phyloP scores from a whole-genome alignment of 2,113 vertebrate species.

The Vulpes lagopus region DNA sequence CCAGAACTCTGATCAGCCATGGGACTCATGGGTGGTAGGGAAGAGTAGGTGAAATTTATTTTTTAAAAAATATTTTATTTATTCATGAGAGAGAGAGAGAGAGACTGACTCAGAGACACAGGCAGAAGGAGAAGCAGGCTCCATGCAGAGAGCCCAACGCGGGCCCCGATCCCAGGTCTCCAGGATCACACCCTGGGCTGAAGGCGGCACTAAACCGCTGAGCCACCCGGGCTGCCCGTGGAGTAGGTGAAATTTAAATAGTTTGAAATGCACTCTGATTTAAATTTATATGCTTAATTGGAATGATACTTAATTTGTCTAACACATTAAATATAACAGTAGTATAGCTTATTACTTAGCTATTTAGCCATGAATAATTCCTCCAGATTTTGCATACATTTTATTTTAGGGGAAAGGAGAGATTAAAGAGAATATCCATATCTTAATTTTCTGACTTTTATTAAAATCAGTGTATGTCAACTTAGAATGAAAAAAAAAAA shows the following conservation, averaged over 20 bases:
- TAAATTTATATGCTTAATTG: background rate
- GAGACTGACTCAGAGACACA: no score
- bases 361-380: background rate
- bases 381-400: background rate
- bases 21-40: conserved; percentile 9
- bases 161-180: no score
- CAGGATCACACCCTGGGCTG: no score
- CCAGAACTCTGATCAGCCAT: conserved; percentile 48
- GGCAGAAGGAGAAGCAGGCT: no score
- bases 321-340: conserved; percentile 2
- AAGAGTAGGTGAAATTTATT: background rate
- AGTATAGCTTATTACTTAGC: background rate
- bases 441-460: conserved; percentile 18
- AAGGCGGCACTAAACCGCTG: no score
- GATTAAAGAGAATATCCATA: background rate
- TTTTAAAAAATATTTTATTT: no score
- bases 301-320: conserved; percentile 20
- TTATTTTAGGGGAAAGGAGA: conserved; percentile 38
- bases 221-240: no score
- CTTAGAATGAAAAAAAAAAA: background rate
- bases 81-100: no score
- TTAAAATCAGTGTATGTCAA: conserved; percentile 5
- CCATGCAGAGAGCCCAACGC: no score
- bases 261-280: background rate
- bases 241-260: background rate